A percentile compares a stretch with the other conserved stretches of the same genome.
These are phyloP conservation scores for Drosophila colorata DNA, from an alignment of 2,888 invertebrate species.

Conservation along the genomic window DNA sequence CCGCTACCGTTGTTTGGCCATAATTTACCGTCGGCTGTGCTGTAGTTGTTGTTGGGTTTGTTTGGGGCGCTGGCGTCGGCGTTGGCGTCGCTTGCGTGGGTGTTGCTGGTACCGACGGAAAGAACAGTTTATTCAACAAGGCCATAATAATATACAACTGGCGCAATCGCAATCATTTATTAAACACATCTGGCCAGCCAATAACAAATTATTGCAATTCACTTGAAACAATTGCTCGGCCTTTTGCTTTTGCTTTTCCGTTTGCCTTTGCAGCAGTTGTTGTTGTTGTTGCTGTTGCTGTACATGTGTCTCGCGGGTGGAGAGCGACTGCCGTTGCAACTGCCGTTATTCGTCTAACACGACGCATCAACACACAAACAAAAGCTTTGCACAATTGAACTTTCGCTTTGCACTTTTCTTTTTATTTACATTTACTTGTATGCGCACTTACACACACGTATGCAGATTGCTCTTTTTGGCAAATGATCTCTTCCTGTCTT, in stretches of 20 bases:
- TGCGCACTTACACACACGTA: slow-evolving; percentile 17
- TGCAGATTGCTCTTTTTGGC: slow-evolving; percentile 50
- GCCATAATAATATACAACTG: slow-evolving; percentile 87
- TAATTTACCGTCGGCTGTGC: slow-evolving; percentile 52
- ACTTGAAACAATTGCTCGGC: slow-evolving; percentile 48
- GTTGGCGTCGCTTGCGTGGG: slow-evolving; percentile 55
- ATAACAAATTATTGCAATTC: slow-evolving; percentile 53
- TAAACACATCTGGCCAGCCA: slow-evolving; percentile 75
- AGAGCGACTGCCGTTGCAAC: slow-evolving; percentile 27
- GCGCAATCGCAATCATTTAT: slow-evolving; percentile 72
- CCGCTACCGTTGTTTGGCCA: slow-evolving; percentile 61
- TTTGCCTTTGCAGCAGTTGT: slow-evolving; percentile 29
- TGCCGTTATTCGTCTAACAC: slow-evolving; percentile 52
- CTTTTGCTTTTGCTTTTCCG: slow-evolving; percentile 32
- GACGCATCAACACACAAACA: slow-evolving; percentile 18
- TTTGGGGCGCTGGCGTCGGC: slow-evolving; percentile 50
- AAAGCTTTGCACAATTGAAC: slow-evolving; percentile 61
- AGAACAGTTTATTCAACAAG: slow-evolving; percentile 90
- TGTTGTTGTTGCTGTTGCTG: slow-evolving; percentile 25
- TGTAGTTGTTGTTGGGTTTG: slow-evolving; percentile 49
- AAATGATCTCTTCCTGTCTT: slow-evolving; percentile 68
- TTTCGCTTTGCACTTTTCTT: slow-evolving; percentile 77
- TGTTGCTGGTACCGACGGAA: slow-evolving; percentile 86
- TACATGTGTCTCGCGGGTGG: slow-evolving; percentile 33
- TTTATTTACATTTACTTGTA: slow-evolving; percentile 47